These are phyloP conservation scores for Paraescarpia echinospica DNA, from an alignment of 1,140 invertebrate genomes.

Conservation along the genomic window DNA sequence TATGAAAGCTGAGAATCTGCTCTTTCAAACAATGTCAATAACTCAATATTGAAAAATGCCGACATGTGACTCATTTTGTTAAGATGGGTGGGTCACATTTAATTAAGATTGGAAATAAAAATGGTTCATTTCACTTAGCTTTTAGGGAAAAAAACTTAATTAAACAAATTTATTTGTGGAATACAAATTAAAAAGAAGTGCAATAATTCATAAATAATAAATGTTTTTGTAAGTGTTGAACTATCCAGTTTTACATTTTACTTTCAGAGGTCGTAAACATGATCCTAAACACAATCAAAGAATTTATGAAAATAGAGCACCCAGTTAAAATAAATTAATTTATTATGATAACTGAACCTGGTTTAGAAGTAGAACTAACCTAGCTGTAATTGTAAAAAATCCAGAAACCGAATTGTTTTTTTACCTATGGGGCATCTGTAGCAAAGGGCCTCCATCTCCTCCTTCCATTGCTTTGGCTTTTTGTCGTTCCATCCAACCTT, in stretches of 20 bases:
- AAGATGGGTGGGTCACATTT: too few relatives aligned
- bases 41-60: too few relatives aligned
- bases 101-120: too few relatives aligned
- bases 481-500: constrained; percentile 45
- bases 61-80: too few relatives aligned
- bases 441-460: constrained; percentile 36
- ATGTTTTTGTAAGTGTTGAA: neutral
- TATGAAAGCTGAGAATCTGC: too few relatives aligned
- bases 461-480: constrained; percentile 37
- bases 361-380: neutral
- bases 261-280: neutral
- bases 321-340: neutral
- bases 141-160: neutral
- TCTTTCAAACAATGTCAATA: too few relatives aligned
- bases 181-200: neutral
- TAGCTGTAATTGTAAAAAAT: neutral
- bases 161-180: neutral
- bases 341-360: neutral
- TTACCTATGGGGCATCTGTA: constrained; percentile 50
- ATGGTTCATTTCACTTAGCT: too few relatives aligned
- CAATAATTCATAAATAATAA: neutral
- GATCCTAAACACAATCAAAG: neutral
- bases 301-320: neutral
- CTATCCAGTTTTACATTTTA: neutral
- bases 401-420: neutral